These are phyloP conservation scores for Pogonus chalceus DNA, from an alignment of 1,140 invertebrate species.

Conservation along the genomic window DNA sequence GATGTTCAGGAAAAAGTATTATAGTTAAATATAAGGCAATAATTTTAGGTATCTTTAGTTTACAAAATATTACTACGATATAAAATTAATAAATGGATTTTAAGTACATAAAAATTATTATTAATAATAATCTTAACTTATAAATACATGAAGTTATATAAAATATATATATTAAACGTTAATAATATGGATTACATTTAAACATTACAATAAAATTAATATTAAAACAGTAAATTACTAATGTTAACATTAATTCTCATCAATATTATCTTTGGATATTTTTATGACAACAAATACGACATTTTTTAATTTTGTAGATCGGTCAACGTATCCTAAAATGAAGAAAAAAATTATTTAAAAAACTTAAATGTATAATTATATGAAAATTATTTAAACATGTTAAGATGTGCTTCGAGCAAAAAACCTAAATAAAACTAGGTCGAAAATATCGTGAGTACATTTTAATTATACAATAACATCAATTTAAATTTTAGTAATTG, in stretches of 20 bases:
- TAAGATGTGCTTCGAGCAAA: too few species aligned
- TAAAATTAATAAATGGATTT: too few species aligned
- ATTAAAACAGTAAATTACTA: neutral
- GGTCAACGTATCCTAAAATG: neutral
- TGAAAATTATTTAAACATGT: too few species aligned
- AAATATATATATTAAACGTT: conserved; percentile 4
- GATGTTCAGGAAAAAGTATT: too few species aligned
- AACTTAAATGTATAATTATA: too few species aligned
- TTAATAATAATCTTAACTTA: neutral
- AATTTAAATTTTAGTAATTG: too few species aligned
- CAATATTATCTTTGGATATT: conserved; percentile 2
- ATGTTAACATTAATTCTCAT: neutral
- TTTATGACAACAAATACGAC: neutral
- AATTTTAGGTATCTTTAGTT: too few species aligned
- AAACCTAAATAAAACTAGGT: too few species aligned
- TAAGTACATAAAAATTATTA: conserved; percentile 7
- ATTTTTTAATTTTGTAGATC: neutral
- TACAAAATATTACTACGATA: too few species aligned
- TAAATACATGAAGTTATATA: neutral
- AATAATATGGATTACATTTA: neutral
- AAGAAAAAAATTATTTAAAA: neutral
- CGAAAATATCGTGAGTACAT: too few species aligned
- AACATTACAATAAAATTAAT: neutral
- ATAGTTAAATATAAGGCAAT: too few species aligned
- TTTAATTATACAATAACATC: too few species aligned